A percentile compares a stretch with the other conserved stretches of the same genome.
Evolutionary conservation across 2,888 invertebrate species (phyloP).

Genomic region (Saturnia pavonia): DNA sequence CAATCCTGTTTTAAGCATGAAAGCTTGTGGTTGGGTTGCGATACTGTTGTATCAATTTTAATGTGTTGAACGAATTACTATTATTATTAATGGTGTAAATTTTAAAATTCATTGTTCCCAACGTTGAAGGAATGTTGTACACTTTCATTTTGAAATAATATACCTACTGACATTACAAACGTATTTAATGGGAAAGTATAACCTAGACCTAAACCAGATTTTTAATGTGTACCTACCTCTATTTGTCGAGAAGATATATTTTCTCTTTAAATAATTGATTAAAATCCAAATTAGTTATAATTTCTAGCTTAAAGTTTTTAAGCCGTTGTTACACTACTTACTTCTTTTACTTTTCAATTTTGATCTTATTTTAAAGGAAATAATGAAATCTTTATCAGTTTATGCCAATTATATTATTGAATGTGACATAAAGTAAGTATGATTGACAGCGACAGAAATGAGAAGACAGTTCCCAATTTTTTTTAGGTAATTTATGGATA

Average conservation of each 20-base stretch:
- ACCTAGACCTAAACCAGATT: no score
- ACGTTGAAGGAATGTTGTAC: not conserved
- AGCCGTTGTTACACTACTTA: no score
- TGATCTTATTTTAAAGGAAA: not conserved
- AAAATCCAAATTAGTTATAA: not conserved
- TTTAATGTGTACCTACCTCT: no score
- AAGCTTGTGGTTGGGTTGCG: constrained; percentile 4
- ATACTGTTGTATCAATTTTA: not conserved
- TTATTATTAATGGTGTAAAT: not conserved
- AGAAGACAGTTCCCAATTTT: constrained; percentile 26
- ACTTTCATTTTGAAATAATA: not conserved
- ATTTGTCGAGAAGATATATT: not conserved
- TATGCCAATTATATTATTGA: constrained; percentile 14
- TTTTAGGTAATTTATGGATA: constrained; percentile 33
- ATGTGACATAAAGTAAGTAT: constrained; percentile 7
- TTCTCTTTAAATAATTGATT: not conserved
- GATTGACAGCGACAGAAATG: constrained; percentile 18
- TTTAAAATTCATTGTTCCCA: not conserved
- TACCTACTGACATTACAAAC: not conserved
- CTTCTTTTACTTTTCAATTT: not conserved
- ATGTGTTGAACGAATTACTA: constrained; percentile 2
- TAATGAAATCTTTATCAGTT: not conserved
- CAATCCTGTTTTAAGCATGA: constrained; percentile 10
- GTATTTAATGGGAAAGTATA: not conserved
- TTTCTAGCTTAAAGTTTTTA: not conserved